phyloP scores from a whole-genome alignment of 2,888 invertebrate genomes.

The Fragum fragum region DNA sequence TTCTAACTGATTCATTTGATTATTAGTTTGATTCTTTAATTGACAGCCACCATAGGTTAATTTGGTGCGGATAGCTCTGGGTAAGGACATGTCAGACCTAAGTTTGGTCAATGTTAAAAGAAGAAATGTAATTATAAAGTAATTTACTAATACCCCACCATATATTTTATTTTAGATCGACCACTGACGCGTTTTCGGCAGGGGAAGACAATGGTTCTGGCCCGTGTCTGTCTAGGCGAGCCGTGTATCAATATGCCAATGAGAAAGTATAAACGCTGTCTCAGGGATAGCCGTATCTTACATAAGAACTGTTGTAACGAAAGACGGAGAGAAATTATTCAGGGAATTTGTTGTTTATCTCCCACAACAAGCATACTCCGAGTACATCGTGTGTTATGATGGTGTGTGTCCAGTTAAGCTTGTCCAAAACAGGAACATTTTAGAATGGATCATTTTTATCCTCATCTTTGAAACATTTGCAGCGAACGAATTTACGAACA shows the following conservation, averaged over 20 bases:
- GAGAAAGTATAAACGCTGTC: background rate
- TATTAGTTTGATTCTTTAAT: too few species aligned
- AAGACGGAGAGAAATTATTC: slow-evolving; percentile 13
- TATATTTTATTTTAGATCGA: background rate
- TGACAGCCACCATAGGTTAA: too few species aligned
- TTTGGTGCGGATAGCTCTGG: background rate
- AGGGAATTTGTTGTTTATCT: slow-evolving; percentile 18
- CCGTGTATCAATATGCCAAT: slow-evolving; percentile 13
- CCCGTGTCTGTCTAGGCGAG: slow-evolving; percentile 23
- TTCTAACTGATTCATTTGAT: too few species aligned
- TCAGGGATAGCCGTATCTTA: background rate
- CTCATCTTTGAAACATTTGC: too few species aligned
- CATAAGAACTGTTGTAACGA: slow-evolving; percentile 13
- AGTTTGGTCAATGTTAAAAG: too few species aligned
- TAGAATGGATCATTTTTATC: too few species aligned
- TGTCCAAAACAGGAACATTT: too few species aligned
- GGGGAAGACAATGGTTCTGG: slow-evolving; percentile 17
- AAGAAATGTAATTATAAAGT: too few species aligned
- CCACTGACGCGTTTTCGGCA: background rate
- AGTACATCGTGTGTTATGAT: slow-evolving; percentile 15
- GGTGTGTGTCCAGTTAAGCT: background rate
- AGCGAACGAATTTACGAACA: too few species aligned
- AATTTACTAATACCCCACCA: too few species aligned
- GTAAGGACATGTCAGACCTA: background rate
- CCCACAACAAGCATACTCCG: slow-evolving; percentile 18